Percentiles rank a stretch among this genome's conserved stretches.
phyloP scores from a whole-genome alignment of 2,888 invertebrate species.

The Epiblema foenella region DNA sequence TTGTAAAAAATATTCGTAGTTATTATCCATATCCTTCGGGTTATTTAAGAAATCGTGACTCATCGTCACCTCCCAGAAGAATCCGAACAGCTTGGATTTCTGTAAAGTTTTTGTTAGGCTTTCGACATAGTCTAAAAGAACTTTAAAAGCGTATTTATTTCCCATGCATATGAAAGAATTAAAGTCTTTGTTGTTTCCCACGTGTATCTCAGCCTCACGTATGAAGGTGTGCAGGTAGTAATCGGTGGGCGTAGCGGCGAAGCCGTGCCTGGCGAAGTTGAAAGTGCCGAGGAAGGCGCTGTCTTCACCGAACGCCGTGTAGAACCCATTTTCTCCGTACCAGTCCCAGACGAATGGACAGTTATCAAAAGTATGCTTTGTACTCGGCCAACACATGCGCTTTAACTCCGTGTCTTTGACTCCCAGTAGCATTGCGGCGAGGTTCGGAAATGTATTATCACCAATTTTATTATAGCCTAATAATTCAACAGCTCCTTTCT shows the following conservation, averaged over 20 bases:
- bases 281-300: slow-evolving; percentile 91
- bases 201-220: slow-evolving; percentile 86
- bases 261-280: slow-evolving; percentile 91
- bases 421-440: slow-evolving; percentile 92
- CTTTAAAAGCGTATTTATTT: slow-evolving; percentile 87
- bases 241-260: slow-evolving; percentile 91
- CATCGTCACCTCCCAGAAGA: slow-evolving; percentile 93
- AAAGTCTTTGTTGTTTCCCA: too few species aligned
- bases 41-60: slow-evolving; percentile 94
- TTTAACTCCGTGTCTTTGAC: slow-evolving; percentile 87
- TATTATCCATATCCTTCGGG: slow-evolving; percentile 89
- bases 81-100: slow-evolving; percentile 88
- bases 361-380: slow-evolving; percentile 87
- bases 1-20: slow-evolving; percentile 85
- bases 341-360: slow-evolving; percentile 95
- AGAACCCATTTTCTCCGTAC: slow-evolving; percentile 89
- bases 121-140: slow-evolving; percentile 88
- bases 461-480: slow-evolving; percentile 96
- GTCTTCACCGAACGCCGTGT: slow-evolving; percentile 94
- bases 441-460: slow-evolving; percentile 97
- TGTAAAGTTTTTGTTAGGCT: slow-evolving; percentile 86
- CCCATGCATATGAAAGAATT: slow-evolving; percentile 90
- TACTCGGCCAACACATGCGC: slow-evolving; percentile 86
- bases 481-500: slow-evolving; percentile 89
- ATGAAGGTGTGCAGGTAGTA: slow-evolving; percentile 92